These are phyloP conservation scores for Typhlichthys subterraneus DNA, from an alignment of 2,797 vertebrate genomes.

Conservation along the genomic window DNA sequence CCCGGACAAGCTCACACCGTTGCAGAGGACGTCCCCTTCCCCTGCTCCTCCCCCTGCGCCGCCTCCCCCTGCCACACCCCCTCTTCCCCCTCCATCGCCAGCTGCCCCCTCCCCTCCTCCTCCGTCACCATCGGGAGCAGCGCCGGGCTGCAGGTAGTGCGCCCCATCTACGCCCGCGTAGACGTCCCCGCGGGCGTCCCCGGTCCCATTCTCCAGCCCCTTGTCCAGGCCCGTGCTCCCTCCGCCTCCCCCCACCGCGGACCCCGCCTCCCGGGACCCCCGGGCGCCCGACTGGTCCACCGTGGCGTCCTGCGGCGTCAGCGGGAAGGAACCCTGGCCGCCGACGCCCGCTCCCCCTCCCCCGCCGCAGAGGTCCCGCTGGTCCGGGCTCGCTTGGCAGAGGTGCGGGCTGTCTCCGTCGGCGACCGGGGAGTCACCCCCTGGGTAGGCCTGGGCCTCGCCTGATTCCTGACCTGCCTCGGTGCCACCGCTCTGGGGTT, in stretches of 20 bases:
- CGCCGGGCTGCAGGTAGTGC: constrained; percentile 84
- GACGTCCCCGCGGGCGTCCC: constrained; percentile 80
- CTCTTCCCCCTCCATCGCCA: constrained; percentile 37
- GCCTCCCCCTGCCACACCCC: constrained; percentile 45
- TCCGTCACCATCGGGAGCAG: constrained; percentile 51
- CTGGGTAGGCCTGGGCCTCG: constrained; percentile 65
- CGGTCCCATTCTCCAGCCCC: constrained; percentile 73
- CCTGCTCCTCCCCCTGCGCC: constrained; percentile 45
- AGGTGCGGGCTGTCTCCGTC: constrained; percentile 73
- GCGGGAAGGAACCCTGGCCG: constrained; percentile 48
- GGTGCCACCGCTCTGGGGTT: constrained; percentile 73
- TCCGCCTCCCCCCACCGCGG: too few species aligned
- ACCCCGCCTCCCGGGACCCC: constrained; percentile 83
- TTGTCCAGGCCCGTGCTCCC: constrained; percentile 72
- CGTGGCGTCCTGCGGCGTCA: constrained; percentile 48
- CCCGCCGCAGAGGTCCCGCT: constrained; percentile 73
- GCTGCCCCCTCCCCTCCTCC: constrained; percentile 43
- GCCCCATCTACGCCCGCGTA: constrained; percentile 80
- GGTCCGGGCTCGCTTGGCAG: constrained; percentile 65
- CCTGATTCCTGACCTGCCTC: constrained; percentile 64
- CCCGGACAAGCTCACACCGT: constrained; percentile 66
- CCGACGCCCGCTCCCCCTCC: constrained; percentile 42
- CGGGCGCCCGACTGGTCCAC: constrained; percentile 59
- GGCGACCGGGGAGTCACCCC: constrained; percentile 66
- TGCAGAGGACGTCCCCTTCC: constrained; percentile 74